Conservation (phyloP, 2,113 vertebrate species). For the Albula goreensis region DNA sequence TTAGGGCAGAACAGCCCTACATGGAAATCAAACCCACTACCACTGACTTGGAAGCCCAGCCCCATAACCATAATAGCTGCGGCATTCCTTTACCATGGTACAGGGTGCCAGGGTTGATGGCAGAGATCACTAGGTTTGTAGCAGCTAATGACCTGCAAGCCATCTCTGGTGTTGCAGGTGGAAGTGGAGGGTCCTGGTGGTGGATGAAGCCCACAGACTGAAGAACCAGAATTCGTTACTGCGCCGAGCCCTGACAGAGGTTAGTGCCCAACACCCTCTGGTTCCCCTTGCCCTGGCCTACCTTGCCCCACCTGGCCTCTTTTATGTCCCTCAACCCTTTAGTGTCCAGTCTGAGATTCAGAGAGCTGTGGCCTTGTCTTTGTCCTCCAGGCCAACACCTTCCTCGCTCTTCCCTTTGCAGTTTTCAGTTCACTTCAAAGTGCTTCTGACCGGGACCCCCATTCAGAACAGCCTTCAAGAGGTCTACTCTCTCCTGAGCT, state of each 20-base stretch:
- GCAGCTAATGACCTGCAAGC: not conserved
- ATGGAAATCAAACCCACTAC: too few species aligned
- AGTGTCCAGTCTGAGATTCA: not conserved
- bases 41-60: too few species aligned
- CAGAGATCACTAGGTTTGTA: not conserved
- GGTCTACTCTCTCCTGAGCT: slow-evolving; percentile 85
- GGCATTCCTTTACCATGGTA: not conserved
- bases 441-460: slow-evolving; percentile 89
- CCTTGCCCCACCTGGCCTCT: not conserved
- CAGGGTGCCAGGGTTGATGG: not conserved
- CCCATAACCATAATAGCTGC: not conserved
- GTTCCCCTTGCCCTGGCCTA: not conserved
- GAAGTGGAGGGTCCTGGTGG: slow-evolving; percentile 76
- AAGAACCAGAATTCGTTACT: slow-evolving; percentile 88
- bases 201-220: slow-evolving; percentile 91
- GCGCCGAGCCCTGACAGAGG: slow-evolving; percentile 78
- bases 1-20: too few species aligned
- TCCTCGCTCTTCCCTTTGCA: slow-evolving; percentile 49
- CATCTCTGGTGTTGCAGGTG: slow-evolving; percentile 51
- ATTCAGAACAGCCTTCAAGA: slow-evolving; percentile 91
- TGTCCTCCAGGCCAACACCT: not conserved
- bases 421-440: slow-evolving; percentile 80
- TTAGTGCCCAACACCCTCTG: slow-evolving; percentile 41
- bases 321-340: not conserved
- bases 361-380: not conserved